Evolutionary conservation across 2,888 invertebrate genomes (phyloP).

Genomic region (Germaria angustata): DNA sequence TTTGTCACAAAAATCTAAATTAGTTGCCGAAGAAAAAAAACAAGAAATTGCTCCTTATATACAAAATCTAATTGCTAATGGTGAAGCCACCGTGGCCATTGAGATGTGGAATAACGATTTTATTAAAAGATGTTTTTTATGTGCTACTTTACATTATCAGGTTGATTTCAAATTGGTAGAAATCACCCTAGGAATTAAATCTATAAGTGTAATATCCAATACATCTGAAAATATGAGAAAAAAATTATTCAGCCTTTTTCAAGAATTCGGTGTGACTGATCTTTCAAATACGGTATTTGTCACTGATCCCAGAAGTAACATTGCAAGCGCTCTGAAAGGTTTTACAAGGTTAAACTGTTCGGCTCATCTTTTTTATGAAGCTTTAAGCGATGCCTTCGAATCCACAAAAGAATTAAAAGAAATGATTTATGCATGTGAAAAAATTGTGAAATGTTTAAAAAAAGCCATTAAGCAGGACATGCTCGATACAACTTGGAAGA

Average conservation of each 20-base stretch:
- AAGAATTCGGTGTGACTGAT: constrained; percentile 27
- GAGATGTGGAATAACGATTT: constrained; percentile 52
- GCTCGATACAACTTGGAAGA: constrained; percentile 52
- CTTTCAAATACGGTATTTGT: not conserved
- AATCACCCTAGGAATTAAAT: constrained; percentile 50
- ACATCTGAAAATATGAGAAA: constrained; percentile 26
- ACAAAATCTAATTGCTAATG: not conserved
- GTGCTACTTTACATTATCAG: constrained; percentile 45
- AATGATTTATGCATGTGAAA: constrained; percentile 6
- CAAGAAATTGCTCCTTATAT: not conserved
- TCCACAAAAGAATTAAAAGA: constrained; percentile 13
- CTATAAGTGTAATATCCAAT: constrained; percentile 48
- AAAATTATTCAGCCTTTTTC: constrained; percentile 35
- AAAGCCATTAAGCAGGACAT: constrained; percentile 57
- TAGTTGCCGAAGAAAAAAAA: constrained; percentile 1
- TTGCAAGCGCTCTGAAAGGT: constrained; percentile 42
- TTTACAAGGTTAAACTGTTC: constrained; percentile 49
- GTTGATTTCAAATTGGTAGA: constrained; percentile 32
- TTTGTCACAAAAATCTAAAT: constrained; percentile 9
- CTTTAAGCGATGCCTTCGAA: not conserved
- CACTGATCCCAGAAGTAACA: constrained; percentile 25
- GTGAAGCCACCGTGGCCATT: constrained; percentile 3
- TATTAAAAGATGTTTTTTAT: constrained; percentile 46
- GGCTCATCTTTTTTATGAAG: constrained; percentile 38
- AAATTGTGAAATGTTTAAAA: constrained; percentile 49